A percentile compares a stretch with the other conserved stretches of the same genome.
Evolutionary conservation across 2,797 vertebrate species (phyloP).

Genomic region (Lepilemur ruficaudatus): DNA sequence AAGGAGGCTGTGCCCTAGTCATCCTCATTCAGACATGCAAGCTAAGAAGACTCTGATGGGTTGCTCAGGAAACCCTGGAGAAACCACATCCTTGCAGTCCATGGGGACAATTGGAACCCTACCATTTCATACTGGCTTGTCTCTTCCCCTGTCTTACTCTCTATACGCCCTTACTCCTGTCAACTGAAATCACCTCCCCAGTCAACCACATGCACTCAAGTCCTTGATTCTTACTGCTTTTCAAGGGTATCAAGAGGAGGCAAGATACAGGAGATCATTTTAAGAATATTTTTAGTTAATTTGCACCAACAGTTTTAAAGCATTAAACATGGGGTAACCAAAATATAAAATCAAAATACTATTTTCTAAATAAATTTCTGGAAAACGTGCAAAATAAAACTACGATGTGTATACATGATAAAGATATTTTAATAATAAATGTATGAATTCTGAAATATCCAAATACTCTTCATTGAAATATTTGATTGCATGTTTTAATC

Average conservation of each 20-base stretch:
- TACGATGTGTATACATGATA: not conserved
- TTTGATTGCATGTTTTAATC: not conserved
- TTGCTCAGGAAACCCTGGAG: rapidly evolving
- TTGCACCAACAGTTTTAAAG: not conserved
- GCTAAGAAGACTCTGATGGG: rapidly evolving
- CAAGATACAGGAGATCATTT: not conserved
- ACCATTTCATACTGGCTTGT: rapidly evolving
- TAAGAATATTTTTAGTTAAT: not conserved
- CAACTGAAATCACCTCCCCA: not conserved
- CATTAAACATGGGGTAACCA: not conserved
- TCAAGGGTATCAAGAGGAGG: not conserved
- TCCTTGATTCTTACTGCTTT: not conserved
- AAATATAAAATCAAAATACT: not conserved
- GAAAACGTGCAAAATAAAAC: not conserved
- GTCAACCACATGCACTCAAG: not conserved
- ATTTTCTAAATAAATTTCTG: not conserved
- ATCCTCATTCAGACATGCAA: rapidly evolving
- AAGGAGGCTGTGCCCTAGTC: rapidly evolving
- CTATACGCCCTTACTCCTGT: not conserved
- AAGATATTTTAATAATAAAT: not conserved
- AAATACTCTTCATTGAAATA: not conserved
- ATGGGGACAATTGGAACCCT: too few species aligned
- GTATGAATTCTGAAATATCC: not conserved
- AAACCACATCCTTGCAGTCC: not conserved
- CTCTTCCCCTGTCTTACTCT: not conserved